phyloP scores from a whole-genome alignment of 2,113 vertebrate genomes.

The Corvus cornix region DNA sequence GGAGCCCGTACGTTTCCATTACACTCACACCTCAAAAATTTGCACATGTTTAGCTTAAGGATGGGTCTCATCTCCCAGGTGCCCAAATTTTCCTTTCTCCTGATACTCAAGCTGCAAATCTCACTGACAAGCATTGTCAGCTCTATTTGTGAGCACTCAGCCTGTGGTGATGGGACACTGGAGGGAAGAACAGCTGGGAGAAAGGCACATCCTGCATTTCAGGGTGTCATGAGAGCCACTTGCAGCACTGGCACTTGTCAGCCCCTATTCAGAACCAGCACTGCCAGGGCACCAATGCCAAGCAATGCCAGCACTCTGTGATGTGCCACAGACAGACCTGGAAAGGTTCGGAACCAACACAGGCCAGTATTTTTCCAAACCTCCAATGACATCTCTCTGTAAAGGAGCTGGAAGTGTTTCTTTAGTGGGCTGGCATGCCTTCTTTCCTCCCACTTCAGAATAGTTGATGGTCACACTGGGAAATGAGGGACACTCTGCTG shows the following conservation, averaged over 20 bases:
- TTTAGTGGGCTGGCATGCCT: neutral
- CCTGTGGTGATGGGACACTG: fast-evolving
- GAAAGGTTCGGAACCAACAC: neutral
- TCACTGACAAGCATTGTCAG: neutral
- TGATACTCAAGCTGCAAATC: neutral
- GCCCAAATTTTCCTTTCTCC: neutral
- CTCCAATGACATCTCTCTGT: neutral
- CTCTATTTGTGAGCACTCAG: fast-evolving
- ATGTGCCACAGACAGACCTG: neutral
- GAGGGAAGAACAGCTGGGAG: neutral
- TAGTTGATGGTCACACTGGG: neutral
- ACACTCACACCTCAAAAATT: neutral
- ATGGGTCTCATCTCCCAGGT: neutral
- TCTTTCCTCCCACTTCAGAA: neutral
- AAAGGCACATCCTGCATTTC: neutral
- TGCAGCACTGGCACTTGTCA: neutral
- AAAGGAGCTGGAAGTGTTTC: neutral
- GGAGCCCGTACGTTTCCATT: fast-evolving
- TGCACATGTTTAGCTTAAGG: neutral
- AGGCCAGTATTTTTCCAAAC: neutral
- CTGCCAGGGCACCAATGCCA: fast-evolving
- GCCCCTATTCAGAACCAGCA: neutral
- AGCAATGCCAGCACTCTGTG: neutral
- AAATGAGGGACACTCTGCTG: neutral
- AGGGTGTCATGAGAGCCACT: neutral